A percentile compares a stretch with the other conserved stretches of the same genome.
Evolutionary conservation across 2,113 vertebrate species (phyloP).

Genomic region (Acrocephalus arundinaceus): DNA sequence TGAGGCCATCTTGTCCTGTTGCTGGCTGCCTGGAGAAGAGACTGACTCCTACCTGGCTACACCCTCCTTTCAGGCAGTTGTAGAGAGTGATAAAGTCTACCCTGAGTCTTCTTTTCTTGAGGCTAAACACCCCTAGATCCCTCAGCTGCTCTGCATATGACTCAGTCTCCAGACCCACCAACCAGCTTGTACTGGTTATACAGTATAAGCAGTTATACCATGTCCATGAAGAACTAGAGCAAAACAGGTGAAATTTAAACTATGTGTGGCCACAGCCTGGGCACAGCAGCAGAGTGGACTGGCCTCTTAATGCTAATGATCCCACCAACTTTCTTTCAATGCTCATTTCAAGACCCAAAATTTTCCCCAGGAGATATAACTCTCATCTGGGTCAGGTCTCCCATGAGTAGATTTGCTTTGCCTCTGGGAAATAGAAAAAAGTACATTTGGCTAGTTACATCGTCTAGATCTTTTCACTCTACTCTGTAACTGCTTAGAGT

Average conservation of each 20-base stretch:
- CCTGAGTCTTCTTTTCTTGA: not conserved
- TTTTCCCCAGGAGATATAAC: not conserved
- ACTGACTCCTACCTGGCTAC: not conserved
- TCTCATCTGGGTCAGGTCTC: not conserved
- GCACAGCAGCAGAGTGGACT: not conserved
- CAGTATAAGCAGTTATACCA: not conserved
- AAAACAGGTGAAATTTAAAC: not conserved
- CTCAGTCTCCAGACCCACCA: not conserved
- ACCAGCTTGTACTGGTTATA: not conserved
- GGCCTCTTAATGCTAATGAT: not conserved
- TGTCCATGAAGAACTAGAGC: not conserved
- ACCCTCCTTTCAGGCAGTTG: not conserved
- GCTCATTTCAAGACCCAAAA: not conserved
- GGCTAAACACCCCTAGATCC: not conserved
- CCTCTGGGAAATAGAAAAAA: not conserved
- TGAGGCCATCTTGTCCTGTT: not conserved
- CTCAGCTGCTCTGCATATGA: not conserved
- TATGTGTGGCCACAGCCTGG: not conserved
- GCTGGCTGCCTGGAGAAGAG: not conserved
- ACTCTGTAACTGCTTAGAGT: not conserved
- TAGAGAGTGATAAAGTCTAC: not conserved
- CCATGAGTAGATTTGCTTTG: not conserved
- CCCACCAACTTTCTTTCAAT: not conserved
- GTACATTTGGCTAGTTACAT: not conserved
- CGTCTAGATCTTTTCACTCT: not conserved